phyloP scores from a whole-genome alignment of 2,888 invertebrate species.

The Zaprionus obscuricornis region DNA sequence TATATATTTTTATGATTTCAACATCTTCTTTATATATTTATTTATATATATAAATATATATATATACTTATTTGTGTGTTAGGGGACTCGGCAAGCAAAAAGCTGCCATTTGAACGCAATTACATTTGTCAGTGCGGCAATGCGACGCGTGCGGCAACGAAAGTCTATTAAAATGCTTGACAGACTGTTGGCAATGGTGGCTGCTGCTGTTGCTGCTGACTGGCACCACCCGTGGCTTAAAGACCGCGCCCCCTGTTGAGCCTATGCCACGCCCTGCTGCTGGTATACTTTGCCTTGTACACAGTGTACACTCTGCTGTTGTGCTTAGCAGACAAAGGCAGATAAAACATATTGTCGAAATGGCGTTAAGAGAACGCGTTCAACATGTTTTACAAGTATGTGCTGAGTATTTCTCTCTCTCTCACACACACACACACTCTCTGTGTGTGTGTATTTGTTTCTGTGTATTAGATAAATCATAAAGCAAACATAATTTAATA shows the following conservation, averaged over 20 bases:
- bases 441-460: too few relatives aligned
- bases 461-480: conserved; percentile 70
- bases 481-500: conserved; percentile 62
- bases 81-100: too few relatives aligned
- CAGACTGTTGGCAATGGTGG: conserved; percentile 4
- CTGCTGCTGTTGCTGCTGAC: conserved; percentile 11
- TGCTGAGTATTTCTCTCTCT: too few relatives aligned
- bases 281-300: too few relatives aligned
- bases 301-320: not conserved
- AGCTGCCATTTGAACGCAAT: conserved; percentile 43
- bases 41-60: too few relatives aligned
- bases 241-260: conserved; percentile 31
- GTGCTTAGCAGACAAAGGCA: conserved; percentile 38
- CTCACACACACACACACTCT: too few relatives aligned
- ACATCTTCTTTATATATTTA: too few relatives aligned
- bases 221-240: conserved; percentile 35
- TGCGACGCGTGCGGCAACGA: not conserved
- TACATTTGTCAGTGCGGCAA: conserved; percentile 31
- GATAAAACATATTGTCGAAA: conserved; percentile 55
- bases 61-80: too few relatives aligned
- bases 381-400: conserved; percentile 21
- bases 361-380: conserved; percentile 27
- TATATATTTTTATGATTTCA: too few relatives aligned
- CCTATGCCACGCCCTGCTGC: not conserved
- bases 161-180: conserved; percentile 52